phyloP scores from a whole-genome alignment of 2,113 vertebrate genomes.

The Solea senegalensis region DNA sequence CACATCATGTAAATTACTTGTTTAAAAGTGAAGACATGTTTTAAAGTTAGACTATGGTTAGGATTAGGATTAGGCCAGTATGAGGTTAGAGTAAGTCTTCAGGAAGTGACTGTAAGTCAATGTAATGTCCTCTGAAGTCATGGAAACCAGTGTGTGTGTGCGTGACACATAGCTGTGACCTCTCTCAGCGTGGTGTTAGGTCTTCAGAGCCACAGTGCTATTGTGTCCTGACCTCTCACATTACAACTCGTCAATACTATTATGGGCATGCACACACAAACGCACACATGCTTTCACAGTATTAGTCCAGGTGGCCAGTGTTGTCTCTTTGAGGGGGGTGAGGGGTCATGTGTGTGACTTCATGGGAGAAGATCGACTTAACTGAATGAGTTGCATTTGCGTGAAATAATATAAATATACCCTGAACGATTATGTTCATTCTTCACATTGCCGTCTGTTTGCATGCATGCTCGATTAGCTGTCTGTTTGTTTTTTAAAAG shows the following conservation, averaged over 20 bases:
- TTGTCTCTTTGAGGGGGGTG: slow-evolving; percentile 35
- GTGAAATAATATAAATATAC: too few species aligned
- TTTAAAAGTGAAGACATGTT: background rate
- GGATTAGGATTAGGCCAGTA: too few species aligned
- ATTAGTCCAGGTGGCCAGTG: slow-evolving; percentile 65
- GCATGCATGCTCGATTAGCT: too few species aligned
- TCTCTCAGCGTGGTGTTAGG: slow-evolving; percentile 68
- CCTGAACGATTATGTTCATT: too few species aligned
- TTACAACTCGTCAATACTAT: slow-evolving; percentile 72
- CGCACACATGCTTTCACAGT: slow-evolving; percentile 27
- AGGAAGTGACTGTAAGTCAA: too few species aligned
- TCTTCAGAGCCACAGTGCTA: slow-evolving; percentile 69
- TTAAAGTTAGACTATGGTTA: background rate
- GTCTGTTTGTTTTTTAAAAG: too few species aligned
- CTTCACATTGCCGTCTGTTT: too few species aligned
- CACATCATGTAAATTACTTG: too few species aligned
- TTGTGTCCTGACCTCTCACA: slow-evolving; percentile 71
- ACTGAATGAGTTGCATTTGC: slow-evolving; percentile 33
- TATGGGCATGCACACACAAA: slow-evolving; percentile 4
- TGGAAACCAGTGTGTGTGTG: slow-evolving; percentile 13
- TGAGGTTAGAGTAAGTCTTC: too few species aligned
- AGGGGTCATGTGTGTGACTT: slow-evolving; percentile 32
- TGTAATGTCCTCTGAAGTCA: too few species aligned
- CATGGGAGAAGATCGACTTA: slow-evolving; percentile 42
- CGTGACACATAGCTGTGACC: slow-evolving; percentile 67